Conservation (phyloP, 2,113 vertebrate species). For the Tragulus kanchil region DNA sequence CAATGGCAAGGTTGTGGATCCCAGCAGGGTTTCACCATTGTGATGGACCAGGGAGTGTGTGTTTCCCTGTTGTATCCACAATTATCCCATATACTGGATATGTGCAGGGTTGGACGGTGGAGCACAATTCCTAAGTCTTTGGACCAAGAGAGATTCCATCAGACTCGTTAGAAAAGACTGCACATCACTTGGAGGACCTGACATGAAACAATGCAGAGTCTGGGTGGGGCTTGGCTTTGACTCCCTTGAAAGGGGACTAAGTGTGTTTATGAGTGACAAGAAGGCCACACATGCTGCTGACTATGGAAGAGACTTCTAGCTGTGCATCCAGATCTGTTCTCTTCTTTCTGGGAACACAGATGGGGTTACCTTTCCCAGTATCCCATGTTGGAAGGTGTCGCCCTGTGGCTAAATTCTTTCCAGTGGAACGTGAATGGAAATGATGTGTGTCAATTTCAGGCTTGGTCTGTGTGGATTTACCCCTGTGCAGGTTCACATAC, state of each 20-base stretch:
- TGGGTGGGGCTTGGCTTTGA: not conserved
- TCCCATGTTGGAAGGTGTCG: not conserved
- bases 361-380: not conserved
- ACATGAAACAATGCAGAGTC: not conserved
- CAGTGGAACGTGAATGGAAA: not conserved
- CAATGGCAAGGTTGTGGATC: not conserved
- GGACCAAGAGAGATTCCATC: not conserved
- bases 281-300: not conserved
- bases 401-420: not conserved
- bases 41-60: not conserved
- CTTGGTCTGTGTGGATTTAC: not conserved
- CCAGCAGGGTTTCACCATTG: not conserved
- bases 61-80: not conserved
- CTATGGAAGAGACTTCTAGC: not conserved
- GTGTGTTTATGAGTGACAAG: not conserved
- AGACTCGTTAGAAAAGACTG: not conserved
- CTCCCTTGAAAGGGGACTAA: not conserved
- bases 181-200: fast-evolving
- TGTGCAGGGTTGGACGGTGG: not conserved
- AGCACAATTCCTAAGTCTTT: not conserved
- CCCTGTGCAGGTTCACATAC: fast-evolving
- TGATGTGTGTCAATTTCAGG: not conserved
- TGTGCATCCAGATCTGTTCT: not conserved
- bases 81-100: not conserved
- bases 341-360: not conserved